Conservation (phyloP, 2,888 invertebrate species). For the Nemoura dubitans region DNA sequence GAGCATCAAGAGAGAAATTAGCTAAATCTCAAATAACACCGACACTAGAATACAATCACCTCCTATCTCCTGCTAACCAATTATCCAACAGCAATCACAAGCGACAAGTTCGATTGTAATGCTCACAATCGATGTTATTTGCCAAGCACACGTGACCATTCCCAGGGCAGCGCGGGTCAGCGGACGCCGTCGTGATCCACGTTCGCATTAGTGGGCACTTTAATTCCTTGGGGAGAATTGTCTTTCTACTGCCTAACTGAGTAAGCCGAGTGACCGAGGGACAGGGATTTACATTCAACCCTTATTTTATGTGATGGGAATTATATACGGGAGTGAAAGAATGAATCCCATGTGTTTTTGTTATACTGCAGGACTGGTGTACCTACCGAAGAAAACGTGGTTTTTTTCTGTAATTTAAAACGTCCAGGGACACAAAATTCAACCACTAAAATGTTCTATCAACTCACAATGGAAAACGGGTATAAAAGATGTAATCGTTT, state of each 20-base stretch:
- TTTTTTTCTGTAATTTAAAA: neutral
- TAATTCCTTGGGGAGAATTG: slow-evolving; percentile 35
- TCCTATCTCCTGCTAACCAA: neutral
- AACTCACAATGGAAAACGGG: neutral
- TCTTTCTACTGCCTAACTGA: slow-evolving; percentile 25
- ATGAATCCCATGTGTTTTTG: slow-evolving; percentile 33
- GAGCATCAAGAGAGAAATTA: no score
- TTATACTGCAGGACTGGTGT: neutral
- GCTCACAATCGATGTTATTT: slow-evolving; percentile 10
- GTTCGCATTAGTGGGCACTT: slow-evolving; percentile 23
- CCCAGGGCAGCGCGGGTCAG: neutral
- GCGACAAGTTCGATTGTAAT: neutral
- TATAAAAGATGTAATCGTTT: neutral
- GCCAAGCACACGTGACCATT: neutral
- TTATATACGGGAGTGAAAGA: slow-evolving; percentile 31
- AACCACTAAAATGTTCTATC: neutral
- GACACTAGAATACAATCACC: no score
- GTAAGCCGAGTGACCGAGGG: slow-evolving; percentile 8
- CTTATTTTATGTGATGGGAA: slow-evolving; percentile 24
- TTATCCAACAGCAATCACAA: neutral
- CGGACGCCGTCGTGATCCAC: neutral
- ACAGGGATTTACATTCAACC: slow-evolving; percentile 38
- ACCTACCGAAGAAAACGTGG: neutral
- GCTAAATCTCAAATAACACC: no score
- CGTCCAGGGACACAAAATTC: neutral